Conservation (phyloP, 1,140 invertebrate species). For the Gyrodactylus salaris region DNA sequence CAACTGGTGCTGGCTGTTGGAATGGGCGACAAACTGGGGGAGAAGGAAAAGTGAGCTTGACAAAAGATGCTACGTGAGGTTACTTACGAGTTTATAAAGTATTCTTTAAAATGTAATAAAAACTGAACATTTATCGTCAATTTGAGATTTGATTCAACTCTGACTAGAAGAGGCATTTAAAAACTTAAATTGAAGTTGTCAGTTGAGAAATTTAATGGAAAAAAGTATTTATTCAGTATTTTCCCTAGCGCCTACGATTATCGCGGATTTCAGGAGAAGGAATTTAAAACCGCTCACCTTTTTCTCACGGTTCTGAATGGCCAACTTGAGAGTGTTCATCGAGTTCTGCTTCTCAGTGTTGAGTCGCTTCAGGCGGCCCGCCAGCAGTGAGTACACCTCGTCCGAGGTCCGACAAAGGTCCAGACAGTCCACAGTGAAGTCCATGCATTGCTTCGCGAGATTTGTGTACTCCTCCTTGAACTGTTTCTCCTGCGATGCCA, state of each 20-base stretch:
- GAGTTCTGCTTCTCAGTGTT: background rate
- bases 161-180: too few relatives aligned
- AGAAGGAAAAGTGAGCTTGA: too few relatives aligned
- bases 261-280: too few relatives aligned
- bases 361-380: background rate
- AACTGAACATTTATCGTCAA: too few relatives aligned
- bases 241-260: background rate
- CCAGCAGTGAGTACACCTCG: background rate
- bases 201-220: background rate
- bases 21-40: slow-evolving; percentile 10
- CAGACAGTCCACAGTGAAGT: background rate
- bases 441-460: slow-evolving; percentile 1
- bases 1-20: slow-evolving; percentile 10
- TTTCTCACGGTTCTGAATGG: slow-evolving; percentile 1
- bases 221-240: too few relatives aligned
- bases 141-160: background rate
- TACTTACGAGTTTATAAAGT: too few relatives aligned
- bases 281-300: too few relatives aligned
- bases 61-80: too few relatives aligned
- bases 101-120: too few relatives aligned
- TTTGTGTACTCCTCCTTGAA: slow-evolving; percentile 4
- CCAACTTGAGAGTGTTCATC: background rate
- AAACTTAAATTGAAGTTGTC: too few relatives aligned
- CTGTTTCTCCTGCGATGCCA: slow-evolving; percentile 3
- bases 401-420: background rate